Conservation (phyloP, 2,888 invertebrate genomes). For the Acleris literana region DNA sequence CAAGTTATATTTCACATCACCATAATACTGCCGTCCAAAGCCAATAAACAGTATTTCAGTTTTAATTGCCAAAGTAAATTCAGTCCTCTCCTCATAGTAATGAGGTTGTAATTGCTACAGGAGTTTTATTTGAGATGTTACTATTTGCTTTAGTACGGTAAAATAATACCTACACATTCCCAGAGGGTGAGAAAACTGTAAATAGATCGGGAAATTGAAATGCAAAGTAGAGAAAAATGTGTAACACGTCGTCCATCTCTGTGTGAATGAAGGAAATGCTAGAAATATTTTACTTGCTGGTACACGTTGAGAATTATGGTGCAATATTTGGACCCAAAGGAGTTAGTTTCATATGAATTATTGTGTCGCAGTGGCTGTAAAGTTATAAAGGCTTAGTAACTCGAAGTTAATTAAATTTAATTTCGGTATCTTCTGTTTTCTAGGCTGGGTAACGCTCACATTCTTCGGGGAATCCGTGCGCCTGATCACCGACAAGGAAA, state of each 20-base stretch:
- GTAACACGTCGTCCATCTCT: background rate
- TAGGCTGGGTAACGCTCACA: conserved; percentile 91
- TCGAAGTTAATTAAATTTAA: background rate
- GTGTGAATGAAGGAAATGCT: background rate
- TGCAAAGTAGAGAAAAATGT: conserved; percentile 15
- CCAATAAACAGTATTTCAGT: too few species aligned
- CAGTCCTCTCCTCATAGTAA: too few species aligned
- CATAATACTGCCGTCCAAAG: too few species aligned
- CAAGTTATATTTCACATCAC: background rate
- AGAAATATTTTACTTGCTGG: too few species aligned
- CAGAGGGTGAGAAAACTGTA: conserved; percentile 2
- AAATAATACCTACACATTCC: background rate
- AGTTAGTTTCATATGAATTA: background rate
- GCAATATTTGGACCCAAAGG: too few species aligned
- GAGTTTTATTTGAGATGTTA: too few species aligned
- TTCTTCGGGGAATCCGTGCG: conserved; percentile 91
- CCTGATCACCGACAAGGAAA: conserved; percentile 86
- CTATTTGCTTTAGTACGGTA: too few species aligned
- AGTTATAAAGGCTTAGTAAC: too few species aligned
- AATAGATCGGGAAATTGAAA: conserved; percentile 18
- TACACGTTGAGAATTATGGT: too few species aligned
- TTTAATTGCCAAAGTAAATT: too few species aligned
- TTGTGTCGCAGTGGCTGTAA: background rate
- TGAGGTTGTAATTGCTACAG: too few species aligned
- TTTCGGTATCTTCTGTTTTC: conserved; percentile 11